phyloP scores from a whole-genome alignment of 1,140 invertebrate species.

The Sycobia sp. region DNA sequence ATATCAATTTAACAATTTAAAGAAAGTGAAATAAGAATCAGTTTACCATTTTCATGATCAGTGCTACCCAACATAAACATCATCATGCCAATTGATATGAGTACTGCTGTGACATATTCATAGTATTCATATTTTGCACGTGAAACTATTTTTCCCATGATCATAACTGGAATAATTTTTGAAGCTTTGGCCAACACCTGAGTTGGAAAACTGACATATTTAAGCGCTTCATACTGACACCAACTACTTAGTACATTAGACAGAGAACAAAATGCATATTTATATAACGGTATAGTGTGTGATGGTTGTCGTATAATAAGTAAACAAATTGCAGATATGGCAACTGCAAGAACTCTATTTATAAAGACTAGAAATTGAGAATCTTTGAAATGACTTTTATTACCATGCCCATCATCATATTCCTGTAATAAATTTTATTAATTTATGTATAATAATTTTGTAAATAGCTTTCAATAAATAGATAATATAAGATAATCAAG shows the following conservation, averaged over 20 bases:
- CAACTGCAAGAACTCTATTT: conserved; percentile 86
- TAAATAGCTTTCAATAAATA: conserved; percentile 10
- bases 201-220: conserved; percentile 97
- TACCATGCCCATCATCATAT: conserved; percentile 69
- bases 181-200: conserved; percentile 94
- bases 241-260: conserved; percentile 98
- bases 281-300: conserved; percentile 87
- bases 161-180: conserved; percentile 97
- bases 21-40: conserved; percentile 48
- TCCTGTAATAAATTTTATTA: conserved; percentile 59
- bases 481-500: too few relatives aligned
- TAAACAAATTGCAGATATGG: conserved; percentile 71
- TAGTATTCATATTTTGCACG: conserved; percentile 87
- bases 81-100: conserved; percentile 92
- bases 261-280: conserved; percentile 95
- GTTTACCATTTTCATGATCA: conserved; percentile 62
- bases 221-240: conserved; percentile 99
- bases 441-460: background rate
- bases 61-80: conserved; percentile 83
- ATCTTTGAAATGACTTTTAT: conserved; percentile 79
- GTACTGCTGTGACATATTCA: conserved; percentile 88
- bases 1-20: background rate
- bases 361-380: conserved; percentile 96
- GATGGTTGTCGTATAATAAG: conserved; percentile 69
- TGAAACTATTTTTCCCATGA: conserved; percentile 95